Evolutionary conservation across 2,113 vertebrate species (phyloP).

Genomic region (Peromyscus polionotus): DNA sequence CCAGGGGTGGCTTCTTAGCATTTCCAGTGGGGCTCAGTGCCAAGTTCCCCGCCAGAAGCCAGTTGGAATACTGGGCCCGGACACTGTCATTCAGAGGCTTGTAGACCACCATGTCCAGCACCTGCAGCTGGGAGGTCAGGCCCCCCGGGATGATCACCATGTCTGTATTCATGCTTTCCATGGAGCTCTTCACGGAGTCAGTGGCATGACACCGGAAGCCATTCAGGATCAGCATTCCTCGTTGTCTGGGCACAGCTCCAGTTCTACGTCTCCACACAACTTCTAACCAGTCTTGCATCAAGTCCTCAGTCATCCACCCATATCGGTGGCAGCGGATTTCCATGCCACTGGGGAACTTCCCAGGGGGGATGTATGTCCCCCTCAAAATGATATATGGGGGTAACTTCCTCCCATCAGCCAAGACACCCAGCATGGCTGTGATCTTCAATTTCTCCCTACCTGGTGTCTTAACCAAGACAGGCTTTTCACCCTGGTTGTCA

Average conservation of each 20-base stretch:
- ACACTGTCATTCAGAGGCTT: conserved; percentile 83
- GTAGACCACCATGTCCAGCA: conserved; percentile 81
- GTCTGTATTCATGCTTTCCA: conserved; percentile 81
- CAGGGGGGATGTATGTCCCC: conserved; percentile 79
- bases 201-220: conserved; percentile 82
- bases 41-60: conserved; percentile 82
- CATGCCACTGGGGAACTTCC: conserved; percentile 83
- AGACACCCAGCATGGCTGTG: conserved; percentile 78
- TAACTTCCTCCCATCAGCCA: conserved; percentile 80
- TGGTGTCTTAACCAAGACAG: conserved; percentile 79
- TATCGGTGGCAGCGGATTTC: conserved; percentile 83
- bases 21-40: conserved; percentile 82
- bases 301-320: conserved; percentile 81
- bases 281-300: conserved; percentile 84
- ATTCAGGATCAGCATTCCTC: conserved; percentile 80
- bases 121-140: conserved; percentile 83
- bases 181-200: conserved; percentile 70
- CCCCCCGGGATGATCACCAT: conserved; percentile 83
- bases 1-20: conserved; percentile 82
- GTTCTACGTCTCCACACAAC: conserved; percentile 79
- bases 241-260: conserved; percentile 65
- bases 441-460: conserved; percentile 82
- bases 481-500: conserved; percentile 79
- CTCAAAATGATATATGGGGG: conserved; percentile 80
- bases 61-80: conserved; percentile 80